Base-by-base conservation (phyloP, 2,797 vertebrate species). In the Pitangus sulphuratus region DNA sequence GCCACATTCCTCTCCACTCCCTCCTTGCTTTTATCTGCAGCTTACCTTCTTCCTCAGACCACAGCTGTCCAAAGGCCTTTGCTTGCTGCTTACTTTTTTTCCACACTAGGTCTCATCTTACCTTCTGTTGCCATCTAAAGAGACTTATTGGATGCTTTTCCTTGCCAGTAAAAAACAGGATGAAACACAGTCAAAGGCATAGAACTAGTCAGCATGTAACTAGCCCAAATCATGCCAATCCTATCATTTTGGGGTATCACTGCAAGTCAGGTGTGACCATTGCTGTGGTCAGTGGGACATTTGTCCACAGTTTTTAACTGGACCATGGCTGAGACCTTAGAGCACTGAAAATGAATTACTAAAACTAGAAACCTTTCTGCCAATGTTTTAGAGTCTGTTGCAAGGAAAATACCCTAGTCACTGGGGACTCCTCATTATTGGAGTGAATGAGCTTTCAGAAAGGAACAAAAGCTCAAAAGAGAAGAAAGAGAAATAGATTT, bases 11-110 rank as follows among this genome's bases (percentile, higher is more conserved):
- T 91, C 26, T 13, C 16, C 9, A 15, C 24, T 80, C 42, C 33
- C 44, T 92, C 39, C 44, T 64, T 71, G 40, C 82, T 92, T 95
- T 95, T 72, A 71, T 87, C 78, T 89, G 51, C 78, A 92, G 68
- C 30, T 60, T 77, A 37, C 44, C 51, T 87, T 51, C 26, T 82
- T 91, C 47, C 58, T 94, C 66, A 82, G 37, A 79, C 37, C 58
- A 68, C 61, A 84, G 74, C 60, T 90, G 81, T 74, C 78, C 39
- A 53, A 70, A 82, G n/a, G 50, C 45, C 26, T 89, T 79, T 80
- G 40, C 70, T 93, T 17, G 1, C 47, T 79, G n/a, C 51, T 76
- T 74, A 25, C 26, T 28, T 79, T 84, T 82, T 89, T 66, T 68
- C 60, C 8, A 1, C 48, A 80, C 70, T 61, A 28, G 12, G 3